These are phyloP conservation scores for Spermophilus dauricus DNA, from an alignment of 2,113 vertebrate species.

Conservation along the genomic window DNA sequence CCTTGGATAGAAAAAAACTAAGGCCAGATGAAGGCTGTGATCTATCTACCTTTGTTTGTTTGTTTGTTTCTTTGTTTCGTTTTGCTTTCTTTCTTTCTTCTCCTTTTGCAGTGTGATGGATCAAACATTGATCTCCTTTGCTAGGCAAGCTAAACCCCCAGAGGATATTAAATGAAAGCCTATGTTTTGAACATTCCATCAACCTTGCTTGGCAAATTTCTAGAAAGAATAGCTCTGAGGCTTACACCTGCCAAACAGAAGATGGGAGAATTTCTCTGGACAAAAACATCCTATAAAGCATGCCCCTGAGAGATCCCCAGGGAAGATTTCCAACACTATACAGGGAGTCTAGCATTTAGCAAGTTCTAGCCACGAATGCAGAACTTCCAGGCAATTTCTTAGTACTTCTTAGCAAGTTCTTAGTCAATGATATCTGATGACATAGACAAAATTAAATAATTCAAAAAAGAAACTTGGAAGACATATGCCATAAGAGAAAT, in stretches of 20 bases:
- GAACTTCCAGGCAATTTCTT: not conserved
- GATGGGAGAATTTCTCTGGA: not conserved
- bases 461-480: not conserved
- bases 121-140: not conserved
- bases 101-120: no score
- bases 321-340: not conserved
- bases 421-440: not conserved
- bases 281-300: not conserved
- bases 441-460: conserved; percentile 12
- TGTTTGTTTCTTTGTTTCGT: not conserved
- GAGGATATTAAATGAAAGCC: not conserved
- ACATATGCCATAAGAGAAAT: not conserved
- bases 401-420: not conserved
- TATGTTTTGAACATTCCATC: not conserved
- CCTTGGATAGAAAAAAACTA: not conserved
- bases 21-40: not conserved
- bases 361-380: not conserved
- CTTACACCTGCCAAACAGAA: not conserved
- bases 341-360: not conserved
- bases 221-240: not conserved
- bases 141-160: not conserved
- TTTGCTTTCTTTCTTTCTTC: not conserved
- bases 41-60: no score
- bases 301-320: not conserved
- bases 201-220: not conserved